A percentile compares a stretch with the other conserved stretches of the same genome.
Evolutionary conservation across 1,140 invertebrate genomes (phyloP).

Genomic region (Lordiphosa clarofinis): DNA sequence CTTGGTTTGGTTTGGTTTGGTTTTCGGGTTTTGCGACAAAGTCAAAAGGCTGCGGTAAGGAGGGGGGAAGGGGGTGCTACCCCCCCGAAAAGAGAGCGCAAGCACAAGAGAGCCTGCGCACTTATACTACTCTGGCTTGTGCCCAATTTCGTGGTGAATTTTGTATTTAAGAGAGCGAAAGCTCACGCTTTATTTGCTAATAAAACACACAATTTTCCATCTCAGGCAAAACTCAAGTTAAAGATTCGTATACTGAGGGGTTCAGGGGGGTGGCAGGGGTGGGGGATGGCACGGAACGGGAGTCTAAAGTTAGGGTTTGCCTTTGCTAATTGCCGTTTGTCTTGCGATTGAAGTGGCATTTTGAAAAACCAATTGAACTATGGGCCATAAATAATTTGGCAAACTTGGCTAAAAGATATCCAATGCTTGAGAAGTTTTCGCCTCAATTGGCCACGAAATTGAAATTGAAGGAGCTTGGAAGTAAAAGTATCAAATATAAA

Average conservation of each 20-base stretch:
- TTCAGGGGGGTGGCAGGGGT: too few relatives aligned
- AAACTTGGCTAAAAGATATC: not conserved
- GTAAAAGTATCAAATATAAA: too few relatives aligned
- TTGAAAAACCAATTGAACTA: slow-evolving; percentile 9
- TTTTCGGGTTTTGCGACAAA: slow-evolving; percentile 31
- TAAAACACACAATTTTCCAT: slow-evolving; percentile 48
- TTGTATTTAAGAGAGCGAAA: not conserved
- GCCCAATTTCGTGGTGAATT: slow-evolving; percentile 17
- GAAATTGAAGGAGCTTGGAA: not conserved
- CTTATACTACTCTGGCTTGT: not conserved
- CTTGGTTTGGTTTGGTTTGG: slow-evolving; percentile 24
- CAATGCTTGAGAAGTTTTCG: slow-evolving; percentile 10
- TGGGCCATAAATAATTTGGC: slow-evolving; percentile 11
- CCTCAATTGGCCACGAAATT: slow-evolving; percentile 11
- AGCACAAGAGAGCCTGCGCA: slow-evolving; percentile 34
- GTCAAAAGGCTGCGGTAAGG: slow-evolving; percentile 25
- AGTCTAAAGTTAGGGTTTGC: not conserved
- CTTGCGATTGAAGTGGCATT: slow-evolving; percentile 11
- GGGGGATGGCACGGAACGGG: too few relatives aligned
- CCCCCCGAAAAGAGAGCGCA: not conserved
- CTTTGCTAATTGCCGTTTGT: slow-evolving; percentile 16
- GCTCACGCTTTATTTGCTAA: slow-evolving; percentile 58
- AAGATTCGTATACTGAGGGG: not conserved
- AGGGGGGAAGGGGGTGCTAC: too few relatives aligned
- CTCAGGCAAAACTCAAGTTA: slow-evolving; percentile 9